Evolutionary conservation across 2,888 invertebrate genomes (phyloP), one percentile per base, ranked within the genome.

Genomic region (Drosophila koepferae): DNA sequence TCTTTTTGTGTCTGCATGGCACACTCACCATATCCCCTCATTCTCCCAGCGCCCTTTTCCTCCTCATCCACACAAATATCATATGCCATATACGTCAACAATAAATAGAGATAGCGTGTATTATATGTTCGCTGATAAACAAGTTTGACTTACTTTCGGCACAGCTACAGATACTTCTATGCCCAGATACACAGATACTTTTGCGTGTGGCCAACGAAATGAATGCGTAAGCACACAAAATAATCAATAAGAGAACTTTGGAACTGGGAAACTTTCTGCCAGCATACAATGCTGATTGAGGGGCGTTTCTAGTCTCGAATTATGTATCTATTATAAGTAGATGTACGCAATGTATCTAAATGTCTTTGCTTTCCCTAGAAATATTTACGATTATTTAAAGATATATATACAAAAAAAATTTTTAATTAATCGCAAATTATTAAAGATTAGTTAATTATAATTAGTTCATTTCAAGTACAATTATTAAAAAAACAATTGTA

Each of bases 201-300:
- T 72, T 55, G 56, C 79, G 77, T 88, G 72, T 72, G 70, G 65
- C 67, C 80, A 76, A 63, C 67, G 69, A 41, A 63, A 51, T 44
- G 74, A 71, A 80, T 83, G 84, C 86, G 89, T 86, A 86, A 83
- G 81, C 89, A 85, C 84, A 83, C 77, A 53, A 85, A 85, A 89
- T 87, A 85, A 85, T 85, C 90, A 85, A 85, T 85, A 85, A 66
- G 74, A 72, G 82, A 84, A 89, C 87, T 85, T 85, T 89, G 85
- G 82, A 81, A 87, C 81, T 63, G 40, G 58, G 46, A 44, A 71
- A 80, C 53, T 75, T 75, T 59, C 18, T 14, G 41, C n/a, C 43
- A 53, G 18, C 49, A 48, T 43, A 69, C 66, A 77, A 65, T 80
- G 73, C 59, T 46, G 54, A 61, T 49, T 66, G 28, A 44, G 78